Evolutionary conservation across 2,888 invertebrate species (phyloP), one percentile per base, ranked within the genome.

Genomic region (Aphodius granarius): DNA sequence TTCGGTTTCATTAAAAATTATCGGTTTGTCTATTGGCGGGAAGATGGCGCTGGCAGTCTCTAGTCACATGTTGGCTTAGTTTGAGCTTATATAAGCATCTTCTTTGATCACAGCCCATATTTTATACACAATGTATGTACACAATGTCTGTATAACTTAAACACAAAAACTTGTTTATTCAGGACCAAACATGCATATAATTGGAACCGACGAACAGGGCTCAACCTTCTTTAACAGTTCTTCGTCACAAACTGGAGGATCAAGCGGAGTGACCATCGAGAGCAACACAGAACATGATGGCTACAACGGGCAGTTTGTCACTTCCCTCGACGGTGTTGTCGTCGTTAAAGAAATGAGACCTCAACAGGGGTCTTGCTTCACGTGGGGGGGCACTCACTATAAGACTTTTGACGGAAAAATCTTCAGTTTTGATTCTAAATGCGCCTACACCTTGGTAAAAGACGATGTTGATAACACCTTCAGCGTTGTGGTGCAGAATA

Each of bases 361-460:
- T 0, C 90, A 90, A 80, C 90, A 92, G 0, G 93, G 94, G 0
- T 89, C 91, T 13, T 97, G 97, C 82, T 91, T 93, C 74, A 91
- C 93, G 1, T 97, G 96, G 96, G 92, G 93, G 20, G 94, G 94
- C 43, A 89, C 90, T 16, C 95, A 96, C 86, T 93, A 93, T 81
- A 94, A 95, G 85, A 95, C 96, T 0, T 96, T 96, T 83, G 96
- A 97, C 87, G 95, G 95, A 5, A 90, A 91, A 81, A 90, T 95
- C 70, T 89, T 81, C 84, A 95, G 94, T 83, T 94, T 94, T 81
- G 89, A 92, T 73, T 93, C 96, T 0, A 90, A 91, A 0, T 97
- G 97, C 85, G 90, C 93, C 0, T 94, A 96, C 83, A 90, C 93
- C 0, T 84, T 97, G 23, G 89, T 94, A 0, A 91, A 92, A 15